These are phyloP conservation scores for Eupithecia insigniata DNA, from an alignment of 2,888 invertebrate genomes.

Conservation along the genomic window DNA sequence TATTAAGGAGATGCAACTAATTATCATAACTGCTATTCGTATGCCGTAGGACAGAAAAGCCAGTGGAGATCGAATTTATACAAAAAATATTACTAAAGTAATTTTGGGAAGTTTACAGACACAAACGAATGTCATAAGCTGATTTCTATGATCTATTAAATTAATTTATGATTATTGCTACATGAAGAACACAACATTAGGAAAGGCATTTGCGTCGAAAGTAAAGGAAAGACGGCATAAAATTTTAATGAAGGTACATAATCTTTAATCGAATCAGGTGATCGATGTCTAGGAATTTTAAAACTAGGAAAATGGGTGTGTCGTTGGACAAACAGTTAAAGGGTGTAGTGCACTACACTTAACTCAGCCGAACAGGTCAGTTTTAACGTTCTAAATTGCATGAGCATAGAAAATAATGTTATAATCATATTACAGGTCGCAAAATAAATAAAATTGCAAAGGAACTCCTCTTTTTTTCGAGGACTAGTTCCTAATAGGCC, in stretches of 20 bases:
- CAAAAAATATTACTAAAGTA: conserved; percentile 54
- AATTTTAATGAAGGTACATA: not conserved
- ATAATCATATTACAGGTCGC: not conserved
- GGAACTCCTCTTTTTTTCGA: too few species aligned
- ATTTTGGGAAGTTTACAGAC: conserved; percentile 60
- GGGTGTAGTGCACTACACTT: not conserved
- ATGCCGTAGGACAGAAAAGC: conserved; percentile 37
- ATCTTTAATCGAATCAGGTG: not conserved
- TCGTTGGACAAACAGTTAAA: not conserved
- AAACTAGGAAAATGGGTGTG: not conserved
- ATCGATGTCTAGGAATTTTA: not conserved
- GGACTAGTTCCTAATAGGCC: too few species aligned
- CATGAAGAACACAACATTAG: conserved; percentile 47
- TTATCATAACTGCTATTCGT: conserved; percentile 69
- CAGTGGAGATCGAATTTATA: conserved; percentile 41
- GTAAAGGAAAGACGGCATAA: not conserved
- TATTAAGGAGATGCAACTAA: conserved; percentile 78
- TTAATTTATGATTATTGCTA: conserved; percentile 60
- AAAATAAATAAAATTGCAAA: not conserved
- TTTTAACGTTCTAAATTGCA: not conserved
- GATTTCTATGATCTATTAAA: conserved; percentile 60
- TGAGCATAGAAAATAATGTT: not conserved
- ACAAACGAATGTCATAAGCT: conserved; percentile 54
- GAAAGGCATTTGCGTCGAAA: conserved; percentile 28
- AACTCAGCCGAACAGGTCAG: not conserved